phyloP scores from a whole-genome alignment of 2,113 vertebrate genomes.

The Chlorodrepanis virens region DNA sequence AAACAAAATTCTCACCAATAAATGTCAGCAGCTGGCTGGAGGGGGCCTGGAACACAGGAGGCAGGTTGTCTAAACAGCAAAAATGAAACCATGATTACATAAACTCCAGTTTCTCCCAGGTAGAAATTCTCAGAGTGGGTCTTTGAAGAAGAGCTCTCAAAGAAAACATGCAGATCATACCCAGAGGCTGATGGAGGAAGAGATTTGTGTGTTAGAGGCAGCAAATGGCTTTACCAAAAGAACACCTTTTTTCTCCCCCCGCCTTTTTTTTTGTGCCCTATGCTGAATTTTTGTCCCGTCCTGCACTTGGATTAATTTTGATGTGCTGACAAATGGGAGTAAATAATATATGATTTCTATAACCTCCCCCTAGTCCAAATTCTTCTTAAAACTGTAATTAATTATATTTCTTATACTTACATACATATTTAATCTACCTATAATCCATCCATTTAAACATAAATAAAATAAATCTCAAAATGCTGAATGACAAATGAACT shows the following conservation, averaged over 20 bases:
- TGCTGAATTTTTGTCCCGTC: background rate
- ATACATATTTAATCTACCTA: background rate
- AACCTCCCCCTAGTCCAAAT: background rate
- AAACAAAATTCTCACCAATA: conserved; percentile 81
- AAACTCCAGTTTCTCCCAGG: background rate
- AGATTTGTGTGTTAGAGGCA: background rate
- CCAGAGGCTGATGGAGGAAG: background rate
- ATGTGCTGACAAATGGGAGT: background rate
- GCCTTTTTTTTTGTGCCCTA: background rate
- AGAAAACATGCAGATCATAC: background rate
- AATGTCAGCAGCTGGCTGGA: conserved; percentile 73
- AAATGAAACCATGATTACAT: conserved; percentile 34
- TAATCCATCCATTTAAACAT: background rate
- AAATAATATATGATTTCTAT: background rate
- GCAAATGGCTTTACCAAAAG: background rate
- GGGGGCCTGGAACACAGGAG: conserved; percentile 76
- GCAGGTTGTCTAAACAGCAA: conserved; percentile 72
- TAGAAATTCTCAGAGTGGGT: background rate
- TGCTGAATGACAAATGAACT: background rate
- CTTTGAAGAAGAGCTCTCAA: background rate
- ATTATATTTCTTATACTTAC: background rate
- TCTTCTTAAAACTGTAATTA: background rate
- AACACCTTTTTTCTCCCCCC: background rate
- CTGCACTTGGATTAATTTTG: background rate
- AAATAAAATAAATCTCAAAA: background rate